These are phyloP conservation scores for Philereme vetulata DNA, from an alignment of 2,888 invertebrate genomes.

Conservation along the genomic window DNA sequence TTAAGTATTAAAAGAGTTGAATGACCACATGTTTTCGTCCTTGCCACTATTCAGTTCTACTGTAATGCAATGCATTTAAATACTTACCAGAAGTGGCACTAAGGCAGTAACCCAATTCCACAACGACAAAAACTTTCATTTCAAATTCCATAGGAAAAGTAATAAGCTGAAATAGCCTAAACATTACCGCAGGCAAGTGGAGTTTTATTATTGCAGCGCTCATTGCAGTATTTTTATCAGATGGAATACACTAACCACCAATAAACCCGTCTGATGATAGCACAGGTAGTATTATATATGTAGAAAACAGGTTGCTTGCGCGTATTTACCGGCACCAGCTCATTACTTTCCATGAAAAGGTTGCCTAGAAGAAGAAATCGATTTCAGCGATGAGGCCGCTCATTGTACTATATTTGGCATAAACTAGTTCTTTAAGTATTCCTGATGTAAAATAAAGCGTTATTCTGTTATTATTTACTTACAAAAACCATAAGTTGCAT, in stretches of 20 bases:
- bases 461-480: too few relatives aligned
- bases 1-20: neutral
- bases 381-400: too few relatives aligned
- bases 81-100: too few relatives aligned
- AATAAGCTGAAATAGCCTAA: slow-evolving; percentile 21
- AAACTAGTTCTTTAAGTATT: too few relatives aligned
- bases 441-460: too few relatives aligned
- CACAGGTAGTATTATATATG: neutral
- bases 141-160: neutral
- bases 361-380: too few relatives aligned
- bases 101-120: neutral
- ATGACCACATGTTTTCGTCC: neutral
- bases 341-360: too few relatives aligned
- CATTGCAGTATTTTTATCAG: slow-evolving; percentile 30
- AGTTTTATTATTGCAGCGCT: slow-evolving; percentile 16
- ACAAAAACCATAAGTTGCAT: too few relatives aligned
- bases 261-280: slow-evolving; percentile 15
- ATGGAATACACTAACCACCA: slow-evolving; percentile 11
- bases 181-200: slow-evolving; percentile 26
- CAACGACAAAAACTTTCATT: too few relatives aligned
- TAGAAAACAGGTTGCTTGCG: neutral
- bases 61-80: too few relatives aligned
- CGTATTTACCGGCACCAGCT: neutral
- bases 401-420: too few relatives aligned
- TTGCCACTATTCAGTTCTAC: too few relatives aligned